A percentile compares a stretch with the other conserved stretches of the same genome.
Conservation (phyloP, 23 tunicate species). For the Ciona savignyi region DNA sequence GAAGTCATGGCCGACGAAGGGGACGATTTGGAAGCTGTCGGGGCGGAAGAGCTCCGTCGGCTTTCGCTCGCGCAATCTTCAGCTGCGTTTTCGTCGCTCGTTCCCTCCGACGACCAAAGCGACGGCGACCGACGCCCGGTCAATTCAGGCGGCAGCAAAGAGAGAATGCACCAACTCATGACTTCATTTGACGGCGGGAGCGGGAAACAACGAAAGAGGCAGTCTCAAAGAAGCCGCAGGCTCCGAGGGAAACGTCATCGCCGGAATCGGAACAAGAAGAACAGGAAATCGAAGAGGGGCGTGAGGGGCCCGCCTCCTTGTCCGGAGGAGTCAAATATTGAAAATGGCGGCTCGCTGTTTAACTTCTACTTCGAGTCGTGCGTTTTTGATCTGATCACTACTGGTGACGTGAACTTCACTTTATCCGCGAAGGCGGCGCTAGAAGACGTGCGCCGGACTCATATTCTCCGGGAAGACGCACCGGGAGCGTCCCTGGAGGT, state of each 20-base stretch:
- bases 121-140: neutral
- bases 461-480: conserved; percentile 35
- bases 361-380: conserved; percentile 94
- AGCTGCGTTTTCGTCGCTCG: conserved; percentile 26
- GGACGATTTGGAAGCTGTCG: neutral
- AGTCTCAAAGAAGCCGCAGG: neutral
- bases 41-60: neutral
- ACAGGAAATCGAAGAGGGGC: neutral
- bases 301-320: conserved; percentile 3
- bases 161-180: neutral
- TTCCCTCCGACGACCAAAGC: neutral
- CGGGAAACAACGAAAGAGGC: neutral
- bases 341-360: neutral
- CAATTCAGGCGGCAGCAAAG: too few species aligned
- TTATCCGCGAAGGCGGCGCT: conserved; percentile 71
- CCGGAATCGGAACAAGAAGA: neutral
- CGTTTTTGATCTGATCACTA: conserved; percentile 82
- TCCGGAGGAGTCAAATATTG: neutral
- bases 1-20: neutral
- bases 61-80: conserved; percentile 2
- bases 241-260: neutral
- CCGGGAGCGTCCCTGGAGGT: conserved; percentile 54
- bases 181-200: neutral
- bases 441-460: conserved; percentile 62
- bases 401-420: conserved; percentile 66